These are phyloP conservation scores for Abramis brama DNA, from an alignment of 2,113 vertebrate species.

Conservation along the genomic window DNA sequence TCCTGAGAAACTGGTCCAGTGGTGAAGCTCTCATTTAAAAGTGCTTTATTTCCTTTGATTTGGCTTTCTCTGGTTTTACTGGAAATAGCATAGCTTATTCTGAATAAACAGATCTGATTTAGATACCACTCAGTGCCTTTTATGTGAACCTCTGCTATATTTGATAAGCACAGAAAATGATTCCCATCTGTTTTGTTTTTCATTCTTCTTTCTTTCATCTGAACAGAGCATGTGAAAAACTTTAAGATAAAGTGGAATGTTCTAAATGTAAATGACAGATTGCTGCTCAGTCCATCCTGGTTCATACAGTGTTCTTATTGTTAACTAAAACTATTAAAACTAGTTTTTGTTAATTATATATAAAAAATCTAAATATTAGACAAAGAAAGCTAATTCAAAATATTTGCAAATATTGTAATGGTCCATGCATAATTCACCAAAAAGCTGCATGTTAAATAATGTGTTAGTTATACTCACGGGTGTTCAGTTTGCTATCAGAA, in stretches of 20 bases:
- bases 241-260: not conserved
- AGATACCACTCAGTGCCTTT: slow-evolving; percentile 19
- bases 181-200: not conserved
- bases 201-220: not conserved
- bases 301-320: not conserved
- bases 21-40: not conserved
- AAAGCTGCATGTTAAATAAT: not conserved
- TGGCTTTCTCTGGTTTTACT: not conserved
- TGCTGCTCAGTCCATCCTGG: not conserved
- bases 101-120: not conserved
- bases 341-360: not conserved
- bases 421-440: not conserved
- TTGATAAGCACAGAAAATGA: slow-evolving; percentile 3
- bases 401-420: not conserved
- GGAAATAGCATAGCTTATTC: not conserved
- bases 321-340: not conserved
- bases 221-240: not conserved
- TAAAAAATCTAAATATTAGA: not conserved
- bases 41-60: slow-evolving; percentile 29
- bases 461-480: not conserved
- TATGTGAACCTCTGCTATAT: not conserved
- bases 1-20: not conserved
- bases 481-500: not conserved
- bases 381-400: not conserved
- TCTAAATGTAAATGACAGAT: not conserved